Conservation (phyloP, 1,140 invertebrate species). For the Monomorium pharaonis region DNA sequence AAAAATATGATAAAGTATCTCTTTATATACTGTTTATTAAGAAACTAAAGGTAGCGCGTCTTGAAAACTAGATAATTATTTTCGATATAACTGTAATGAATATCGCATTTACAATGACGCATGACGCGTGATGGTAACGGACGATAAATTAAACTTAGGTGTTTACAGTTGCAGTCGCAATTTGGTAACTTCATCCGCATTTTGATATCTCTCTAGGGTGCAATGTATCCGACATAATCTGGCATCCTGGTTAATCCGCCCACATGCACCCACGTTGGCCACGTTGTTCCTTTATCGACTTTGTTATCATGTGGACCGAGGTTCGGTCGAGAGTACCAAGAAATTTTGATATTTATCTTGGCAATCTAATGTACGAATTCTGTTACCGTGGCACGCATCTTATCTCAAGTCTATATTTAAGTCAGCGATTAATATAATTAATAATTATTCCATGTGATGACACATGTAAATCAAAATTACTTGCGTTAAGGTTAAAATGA, state of each 20-base stretch:
- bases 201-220: slow-evolving; percentile 53
- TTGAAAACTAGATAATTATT: not conserved
- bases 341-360: slow-evolving; percentile 50
- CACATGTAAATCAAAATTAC: not conserved
- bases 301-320: not conserved
- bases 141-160: slow-evolving; percentile 69
- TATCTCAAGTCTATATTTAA: not conserved
- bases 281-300: slow-evolving; percentile 42
- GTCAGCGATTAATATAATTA: not conserved
- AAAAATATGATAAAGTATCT: not conserved
- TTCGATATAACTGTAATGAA: not conserved
- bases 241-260: slow-evolving; percentile 39
- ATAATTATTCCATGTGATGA: slow-evolving; percentile 11
- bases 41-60: not conserved
- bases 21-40: not conserved
- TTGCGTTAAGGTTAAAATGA: not conserved
- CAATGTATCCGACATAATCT: slow-evolving; percentile 64
- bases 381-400: slow-evolving; percentile 20
- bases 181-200: slow-evolving; percentile 40
- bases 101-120: not conserved
- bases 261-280: not conserved
- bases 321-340: not conserved
- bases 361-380: slow-evolving; percentile 39
- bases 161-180: slow-evolving; percentile 49
- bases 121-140: not conserved